These are phyloP conservation scores for Machimus atricapillus DNA, from an alignment of 2,888 invertebrate genomes.

Conservation along the genomic window DNA sequence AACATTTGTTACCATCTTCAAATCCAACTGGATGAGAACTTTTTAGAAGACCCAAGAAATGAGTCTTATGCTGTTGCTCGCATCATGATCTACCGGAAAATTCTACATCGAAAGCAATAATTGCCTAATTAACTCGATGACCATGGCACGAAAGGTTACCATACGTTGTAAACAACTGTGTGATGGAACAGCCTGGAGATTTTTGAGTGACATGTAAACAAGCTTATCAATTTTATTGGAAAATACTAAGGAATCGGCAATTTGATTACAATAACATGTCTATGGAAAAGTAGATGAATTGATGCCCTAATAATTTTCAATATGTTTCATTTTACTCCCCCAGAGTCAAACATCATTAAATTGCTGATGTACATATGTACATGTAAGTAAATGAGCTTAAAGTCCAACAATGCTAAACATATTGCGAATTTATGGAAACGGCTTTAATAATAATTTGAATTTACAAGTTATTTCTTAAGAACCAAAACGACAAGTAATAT, in stretches of 20 bases:
- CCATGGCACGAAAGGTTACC: constrained; percentile 8
- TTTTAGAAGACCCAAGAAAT: not conserved
- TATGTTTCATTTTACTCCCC: not conserved
- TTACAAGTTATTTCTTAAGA: too few relatives aligned
- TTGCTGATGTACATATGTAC: not conserved
- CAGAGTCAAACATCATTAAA: not conserved
- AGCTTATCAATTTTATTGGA: not conserved
- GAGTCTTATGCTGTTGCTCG: not conserved
- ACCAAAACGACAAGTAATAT: too few relatives aligned
- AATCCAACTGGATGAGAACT: not conserved
- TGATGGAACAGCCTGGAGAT: not conserved
- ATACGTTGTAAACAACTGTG: not conserved
- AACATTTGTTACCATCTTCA: not conserved
- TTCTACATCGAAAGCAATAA: not conserved
- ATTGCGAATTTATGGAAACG: not conserved
- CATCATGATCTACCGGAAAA: constrained; percentile 9
- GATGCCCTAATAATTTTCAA: not conserved
- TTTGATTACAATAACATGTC: not conserved
- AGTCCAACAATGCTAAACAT: not conserved
- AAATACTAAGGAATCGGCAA: not conserved
- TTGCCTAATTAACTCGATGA: constrained; percentile 8
- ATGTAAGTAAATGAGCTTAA: not conserved
- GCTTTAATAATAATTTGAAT: not conserved
- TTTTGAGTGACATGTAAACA: not conserved
- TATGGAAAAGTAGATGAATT: not conserved